Conservation (phyloP, 1,140 invertebrate genomes). For the Drosophila azteca region DNA sequence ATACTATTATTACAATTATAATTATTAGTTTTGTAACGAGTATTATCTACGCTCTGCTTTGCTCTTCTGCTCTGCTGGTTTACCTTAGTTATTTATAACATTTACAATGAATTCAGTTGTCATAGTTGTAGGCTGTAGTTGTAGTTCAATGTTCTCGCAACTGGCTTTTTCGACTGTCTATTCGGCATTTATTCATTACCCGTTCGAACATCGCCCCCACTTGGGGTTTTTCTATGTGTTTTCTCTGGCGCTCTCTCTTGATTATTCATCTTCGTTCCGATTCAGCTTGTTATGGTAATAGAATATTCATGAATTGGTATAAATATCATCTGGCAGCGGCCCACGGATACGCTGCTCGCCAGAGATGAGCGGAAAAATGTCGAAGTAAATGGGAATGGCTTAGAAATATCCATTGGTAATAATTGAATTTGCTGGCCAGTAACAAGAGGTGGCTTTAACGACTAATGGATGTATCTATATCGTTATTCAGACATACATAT, state of each 20-base stretch:
- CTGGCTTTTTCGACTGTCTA: constrained; percentile 28
- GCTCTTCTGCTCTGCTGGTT: constrained; percentile 31
- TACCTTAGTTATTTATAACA: constrained; percentile 79
- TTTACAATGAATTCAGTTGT: constrained; percentile 71
- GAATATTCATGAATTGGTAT: constrained; percentile 69
- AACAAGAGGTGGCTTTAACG: constrained; percentile 7
- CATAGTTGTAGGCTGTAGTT: constrained; percentile 59
- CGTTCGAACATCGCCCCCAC: constrained; percentile 51
- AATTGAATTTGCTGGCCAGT: constrained; percentile 24
- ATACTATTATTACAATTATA: constrained; percentile 43
- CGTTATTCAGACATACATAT: constrained; percentile 34
- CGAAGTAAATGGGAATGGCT: constrained; percentile 10
- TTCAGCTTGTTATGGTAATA: constrained; percentile 56
- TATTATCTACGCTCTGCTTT: constrained; percentile 10
- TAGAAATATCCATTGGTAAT: constrained; percentile 4
- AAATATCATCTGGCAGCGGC: constrained; percentile 27
- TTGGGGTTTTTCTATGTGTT: not conserved
- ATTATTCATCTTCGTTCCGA: constrained; percentile 27
- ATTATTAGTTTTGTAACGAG: constrained; percentile 16
- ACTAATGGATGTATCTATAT: constrained; percentile 35
- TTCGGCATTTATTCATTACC: constrained; percentile 77
- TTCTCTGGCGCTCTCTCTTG: constrained; percentile 1
- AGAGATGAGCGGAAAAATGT: too few species aligned
- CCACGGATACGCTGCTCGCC: not conserved
- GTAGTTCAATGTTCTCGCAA: constrained; percentile 9